Evolutionary conservation across 53 echinoderm and acorn worm species (phyloP), one percentile per base, ranked within the genome.

Genomic region (Holothuria leucospilota): DNA sequence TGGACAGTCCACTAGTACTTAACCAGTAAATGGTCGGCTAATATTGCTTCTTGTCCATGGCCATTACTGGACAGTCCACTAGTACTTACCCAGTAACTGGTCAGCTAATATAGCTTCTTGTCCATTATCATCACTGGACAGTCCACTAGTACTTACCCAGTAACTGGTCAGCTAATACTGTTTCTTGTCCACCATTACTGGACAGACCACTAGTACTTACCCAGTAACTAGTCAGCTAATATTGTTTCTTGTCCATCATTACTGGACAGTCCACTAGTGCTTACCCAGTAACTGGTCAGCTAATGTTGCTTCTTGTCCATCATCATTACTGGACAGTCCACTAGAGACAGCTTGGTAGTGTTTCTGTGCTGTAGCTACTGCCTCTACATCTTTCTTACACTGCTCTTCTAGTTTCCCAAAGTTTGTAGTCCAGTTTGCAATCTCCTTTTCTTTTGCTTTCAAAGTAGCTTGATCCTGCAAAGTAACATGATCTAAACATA

Each of bases 271-370:
- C 98, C 98, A 39, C 95, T 87, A 8, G 94, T 20, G 89, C 95
- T 86, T 65, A 98, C 98, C 93, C 86, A 95, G 89, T 20, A 93
- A 88, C 70, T 98, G 95, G 39, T 95, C 98, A 51, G 95, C 98
- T 39, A 98, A 89, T 16, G 98, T 98, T 65, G 94, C 94, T 27
- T 92, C 98, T 80, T 95, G 93, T 26, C 95, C 92, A 61, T 98
- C 95, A 16, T 98, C 97, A 65, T 79, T 96, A 82, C 97, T 98
- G 29, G 98, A 95, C 42, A 98, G 90, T 20, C 98, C 98, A 39
- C 95, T 87, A 8, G 94, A 94, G 85, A 98, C 98, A 7, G 95
- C 98, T 90, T 98, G 98, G 64, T 86, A 90, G 82, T 98, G 95
- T 81, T 98, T 98, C 92, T 98, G 98, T 9, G 98, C 98, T 2